phyloP scores from a whole-genome alignment of 2,888 invertebrate genomes.

The Ypsolopha sequella region DNA sequence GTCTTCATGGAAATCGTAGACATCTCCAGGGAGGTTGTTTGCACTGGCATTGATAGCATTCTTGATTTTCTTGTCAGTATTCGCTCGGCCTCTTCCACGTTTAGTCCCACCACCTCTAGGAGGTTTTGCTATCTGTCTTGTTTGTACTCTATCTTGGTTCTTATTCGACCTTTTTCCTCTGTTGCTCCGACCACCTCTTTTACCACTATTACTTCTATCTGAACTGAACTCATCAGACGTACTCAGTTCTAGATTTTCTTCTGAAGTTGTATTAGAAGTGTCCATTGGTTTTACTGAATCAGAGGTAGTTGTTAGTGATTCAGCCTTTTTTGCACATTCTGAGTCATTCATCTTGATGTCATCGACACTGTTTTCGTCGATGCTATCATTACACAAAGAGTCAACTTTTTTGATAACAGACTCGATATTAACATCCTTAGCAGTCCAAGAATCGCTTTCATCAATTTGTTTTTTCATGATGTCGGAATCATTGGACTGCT shows the following conservation, averaged over 20 bases:
- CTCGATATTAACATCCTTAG: constrained; percentile 83
- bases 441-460: constrained; percentile 83
- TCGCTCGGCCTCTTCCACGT: constrained; percentile 63
- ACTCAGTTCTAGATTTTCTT: constrained; percentile 15
- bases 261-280: constrained; percentile 4
- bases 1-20: constrained; percentile 93
- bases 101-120: constrained; percentile 41
- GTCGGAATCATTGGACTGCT: constrained; percentile 25
- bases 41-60: constrained; percentile 58
- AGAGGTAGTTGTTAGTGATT: neutral
- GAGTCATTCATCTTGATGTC: constrained; percentile 14
- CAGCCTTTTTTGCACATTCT: constrained; percentile 8
- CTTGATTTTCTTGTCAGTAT: constrained; percentile 65
- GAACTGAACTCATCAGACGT: constrained; percentile 18
- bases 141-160: constrained; percentile 48
- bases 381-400: constrained; percentile 68
- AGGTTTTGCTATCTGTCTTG: constrained; percentile 56
- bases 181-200: constrained; percentile 49
- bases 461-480: constrained; percentile 65
- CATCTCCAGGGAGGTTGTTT: constrained; percentile 77
- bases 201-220: constrained; percentile 26
- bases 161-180: constrained; percentile 56
- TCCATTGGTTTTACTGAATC: neutral
- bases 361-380: constrained; percentile 25
- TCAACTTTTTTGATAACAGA: constrained; percentile 86